Evolutionary conservation across 2,888 invertebrate species (phyloP), one percentile per base, ranked within the genome.

Genomic region (Vandiemenella viatica): DNA sequence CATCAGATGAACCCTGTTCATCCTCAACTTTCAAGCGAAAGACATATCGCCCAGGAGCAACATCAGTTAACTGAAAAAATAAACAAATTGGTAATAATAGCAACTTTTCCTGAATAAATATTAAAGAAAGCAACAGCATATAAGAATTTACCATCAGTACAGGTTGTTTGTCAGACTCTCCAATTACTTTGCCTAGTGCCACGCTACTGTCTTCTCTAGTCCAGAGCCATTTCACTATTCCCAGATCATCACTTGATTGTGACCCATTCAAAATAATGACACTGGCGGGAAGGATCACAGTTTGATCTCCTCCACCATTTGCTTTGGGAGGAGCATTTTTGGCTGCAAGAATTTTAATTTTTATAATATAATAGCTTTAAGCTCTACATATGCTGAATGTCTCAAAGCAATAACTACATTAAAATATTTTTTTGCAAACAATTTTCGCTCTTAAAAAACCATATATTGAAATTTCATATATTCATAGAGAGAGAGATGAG

Each of bases 1-100:
- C 79, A 56, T 78, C 80, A 1, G 79, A 79, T 48, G 87, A 71
- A 0, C 93, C 93, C 64, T 93, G 91, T 56, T 86, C 87, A 65
- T 95, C 95, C 37, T 75, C 82, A 1, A 95, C 92, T n/a, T 83
- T 84, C 50, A 95, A 68, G 60, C 82, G 83, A 62, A 92, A 93
- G 2, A 89, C 78, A 63, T 93, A 95, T 55, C 83, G 77, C 0
- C 93, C 95, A 3, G 84, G 79, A 43, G 88, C 83, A 47, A 92
- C 73, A 64, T 89, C 83, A n/a, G 85, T 79, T 23, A 89, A 65
- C 83, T 83, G 61, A 15, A 64, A 57, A 54, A 54, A 46, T 46
- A 49, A 50, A 37, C n/a, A n/a, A n/a, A n/a, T n/a, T n/a, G n/a
- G n/a, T n/a, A n/a, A n/a, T n/a, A n/a, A n/a, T n/a, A n/a, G n/a